Base-by-base conservation (phyloP, 1,140 invertebrate species). In the Zaprionus davidi region DNA sequence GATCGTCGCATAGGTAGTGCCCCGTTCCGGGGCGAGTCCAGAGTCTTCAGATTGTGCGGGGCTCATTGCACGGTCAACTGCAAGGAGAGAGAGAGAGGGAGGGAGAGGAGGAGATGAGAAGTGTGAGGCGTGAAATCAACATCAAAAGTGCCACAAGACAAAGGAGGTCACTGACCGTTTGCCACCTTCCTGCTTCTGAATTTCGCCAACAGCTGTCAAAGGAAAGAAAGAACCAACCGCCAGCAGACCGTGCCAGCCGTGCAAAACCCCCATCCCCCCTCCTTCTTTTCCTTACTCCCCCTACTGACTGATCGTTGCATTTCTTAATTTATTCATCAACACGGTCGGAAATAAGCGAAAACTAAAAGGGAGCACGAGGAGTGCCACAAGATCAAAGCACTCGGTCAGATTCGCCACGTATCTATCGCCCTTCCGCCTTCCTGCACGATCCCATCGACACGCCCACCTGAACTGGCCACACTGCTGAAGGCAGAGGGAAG, bases 41-140 rank as follows among this genome's bases (percentile, higher is more conserved):
- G 86, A 91, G 78, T 93, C 92, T 77, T 93, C 92, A 15, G 92
- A 93, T 66, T 93, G 92, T 65, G 92, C 92, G 36, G 92, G 92
- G 82, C 90, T 92, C 91, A 93, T 92, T 57, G 92, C 92, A 15
- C 92, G 91, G 71, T 93, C 92, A 72, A 91, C 91, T 92, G 79
- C 22, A 84, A 88, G 75, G 41, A 74, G 28, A 49, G 11, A 22
- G 20, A 20, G 20, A 31, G 6, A 49, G 11, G 34, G 41, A 12
- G 2, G 36, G 46, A 20, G 57, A 20, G 57, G 26, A 71, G 73
- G 41, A 44, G 28, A 72, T 71, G 51, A 58, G 31, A 15, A 6
- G 53, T 41, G 44, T 56, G 53, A 20, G 38, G 63, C 74, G 49
- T 62, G 28, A 51, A 58, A 66, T 49, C 15, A 63, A 73, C 73